These are phyloP conservation scores for Phymorhynchus buccinoides DNA, from an alignment of 1,140 invertebrate species.

Conservation along the genomic window DNA sequence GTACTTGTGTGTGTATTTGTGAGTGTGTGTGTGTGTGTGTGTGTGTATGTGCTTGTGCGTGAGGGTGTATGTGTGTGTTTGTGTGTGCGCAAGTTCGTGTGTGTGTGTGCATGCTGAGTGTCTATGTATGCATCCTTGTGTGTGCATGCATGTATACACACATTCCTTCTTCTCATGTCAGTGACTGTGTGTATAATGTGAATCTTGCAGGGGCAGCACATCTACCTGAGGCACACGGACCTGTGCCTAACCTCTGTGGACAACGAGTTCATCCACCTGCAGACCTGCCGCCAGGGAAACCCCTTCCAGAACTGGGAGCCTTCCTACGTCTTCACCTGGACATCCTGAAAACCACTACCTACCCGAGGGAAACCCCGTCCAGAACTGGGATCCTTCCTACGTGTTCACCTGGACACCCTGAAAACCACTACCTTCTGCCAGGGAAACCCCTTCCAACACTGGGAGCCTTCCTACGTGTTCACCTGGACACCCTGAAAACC, in stretches of 20 bases:
- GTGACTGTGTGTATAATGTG: too few relatives aligned
- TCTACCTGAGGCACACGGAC: slow-evolving; percentile 30
- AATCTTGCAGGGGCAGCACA: slow-evolving; percentile 21
- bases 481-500: not conserved
- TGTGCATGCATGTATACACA: too few relatives aligned
- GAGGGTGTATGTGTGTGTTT: too few relatives aligned
- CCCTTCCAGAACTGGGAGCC: slow-evolving; percentile 28
- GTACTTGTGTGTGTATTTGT: too few relatives aligned
- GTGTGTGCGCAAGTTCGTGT: too few relatives aligned
- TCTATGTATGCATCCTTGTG: too few relatives aligned
- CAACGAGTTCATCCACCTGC: slow-evolving; percentile 41
- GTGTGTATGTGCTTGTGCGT: too few relatives aligned
- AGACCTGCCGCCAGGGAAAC: slow-evolving; percentile 22
- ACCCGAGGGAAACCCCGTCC: not conserved
- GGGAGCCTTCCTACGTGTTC: not conserved
- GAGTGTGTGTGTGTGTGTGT: too few relatives aligned
- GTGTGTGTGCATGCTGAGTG: too few relatives aligned
- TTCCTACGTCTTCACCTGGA: slow-evolving; percentile 29
- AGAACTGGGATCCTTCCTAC: slow-evolving; percentile 27
- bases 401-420: slow-evolving; percentile 15
- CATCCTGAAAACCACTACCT: not conserved
- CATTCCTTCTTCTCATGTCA: too few relatives aligned
- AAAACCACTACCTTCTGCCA: not conserved
- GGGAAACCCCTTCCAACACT: not conserved
- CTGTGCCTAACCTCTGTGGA: slow-evolving; percentile 47